Evolutionary conservation across 2,888 invertebrate species (phyloP).

Genomic region (Chironomus riparius): DNA sequence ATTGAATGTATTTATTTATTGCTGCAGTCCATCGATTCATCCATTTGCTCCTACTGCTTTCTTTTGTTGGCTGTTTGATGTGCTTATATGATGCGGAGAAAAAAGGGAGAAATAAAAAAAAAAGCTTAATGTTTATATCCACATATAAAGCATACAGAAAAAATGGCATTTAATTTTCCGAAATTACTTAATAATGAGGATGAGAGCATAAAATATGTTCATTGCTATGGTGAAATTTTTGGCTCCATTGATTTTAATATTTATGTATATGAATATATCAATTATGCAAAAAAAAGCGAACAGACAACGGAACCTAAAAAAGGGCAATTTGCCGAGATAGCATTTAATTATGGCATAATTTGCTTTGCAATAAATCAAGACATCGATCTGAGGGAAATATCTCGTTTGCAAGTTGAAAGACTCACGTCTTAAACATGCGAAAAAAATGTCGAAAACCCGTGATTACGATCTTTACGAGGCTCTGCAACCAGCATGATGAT

Average conservation of each 20-base stretch:
- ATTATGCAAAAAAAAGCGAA: background rate
- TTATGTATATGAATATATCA: background rate
- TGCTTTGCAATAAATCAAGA: conserved; percentile 10
- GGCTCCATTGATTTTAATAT: background rate
- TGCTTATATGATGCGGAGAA: too few species aligned
- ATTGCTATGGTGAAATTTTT: background rate
- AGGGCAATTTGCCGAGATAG: background rate
- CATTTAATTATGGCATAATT: conserved; percentile 4
- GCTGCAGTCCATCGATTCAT: too few species aligned
- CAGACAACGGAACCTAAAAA: background rate
- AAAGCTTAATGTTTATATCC: background rate
- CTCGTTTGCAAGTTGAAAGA: background rate
- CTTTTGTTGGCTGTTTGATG: too few species aligned
- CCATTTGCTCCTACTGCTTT: too few species aligned
- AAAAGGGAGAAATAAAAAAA: too few species aligned
- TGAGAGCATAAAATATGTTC: background rate
- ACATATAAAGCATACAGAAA: background rate
- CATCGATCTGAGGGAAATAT: background rate
- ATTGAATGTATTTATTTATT: too few species aligned
- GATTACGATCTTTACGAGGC: background rate
- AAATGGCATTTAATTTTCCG: background rate
- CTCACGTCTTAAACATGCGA: background rate
- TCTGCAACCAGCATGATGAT: background rate
- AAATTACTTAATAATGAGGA: background rate
- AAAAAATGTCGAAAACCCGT: background rate